Conservation (phyloP, 2,797 vertebrate genomes). For the Melanotaenia parkinsoni region DNA sequence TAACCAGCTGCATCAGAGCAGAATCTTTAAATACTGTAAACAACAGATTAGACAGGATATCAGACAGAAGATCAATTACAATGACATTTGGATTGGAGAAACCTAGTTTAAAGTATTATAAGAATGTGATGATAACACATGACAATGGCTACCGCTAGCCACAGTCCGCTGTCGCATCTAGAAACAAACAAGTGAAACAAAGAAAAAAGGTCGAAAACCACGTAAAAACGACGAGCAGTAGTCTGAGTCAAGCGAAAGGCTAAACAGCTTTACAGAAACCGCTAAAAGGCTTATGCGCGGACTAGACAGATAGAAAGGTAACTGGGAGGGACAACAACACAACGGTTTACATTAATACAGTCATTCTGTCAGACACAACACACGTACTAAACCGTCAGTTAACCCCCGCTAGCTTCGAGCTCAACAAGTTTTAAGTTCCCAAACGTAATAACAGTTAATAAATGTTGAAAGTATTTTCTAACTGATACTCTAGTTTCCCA, state of each 20-base stretch:
- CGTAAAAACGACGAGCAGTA: neutral
- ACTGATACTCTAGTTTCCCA: neutral
- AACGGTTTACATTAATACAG: slow-evolving; percentile 4
- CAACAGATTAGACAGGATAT: neutral
- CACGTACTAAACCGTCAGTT: neutral
- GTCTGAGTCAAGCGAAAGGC: neutral
- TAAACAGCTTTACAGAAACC: slow-evolving; percentile 1
- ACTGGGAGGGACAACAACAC: neutral
- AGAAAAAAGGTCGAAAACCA: neutral
- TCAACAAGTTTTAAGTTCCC: slow-evolving; percentile 33
- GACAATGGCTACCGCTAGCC: neutral
- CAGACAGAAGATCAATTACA: neutral
- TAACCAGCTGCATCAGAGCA: neutral
- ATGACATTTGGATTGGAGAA: neutral
- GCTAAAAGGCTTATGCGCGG: slow-evolving; percentile 13
- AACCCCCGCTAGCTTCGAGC: slow-evolving; percentile 19
- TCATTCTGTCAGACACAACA: slow-evolving; percentile 3
- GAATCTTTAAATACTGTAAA: neutral
- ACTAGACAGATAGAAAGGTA: neutral
- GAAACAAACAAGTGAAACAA: too few relatives aligned
- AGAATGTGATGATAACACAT: neutral
- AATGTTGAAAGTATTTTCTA: neutral
- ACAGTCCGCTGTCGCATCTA: too few relatives aligned
- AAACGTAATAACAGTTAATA: neutral
- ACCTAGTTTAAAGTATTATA: neutral